These are phyloP conservation scores for Crocidura indochinensis DNA, from an alignment of 2,797 vertebrate genomes.

Conservation along the genomic window DNA sequence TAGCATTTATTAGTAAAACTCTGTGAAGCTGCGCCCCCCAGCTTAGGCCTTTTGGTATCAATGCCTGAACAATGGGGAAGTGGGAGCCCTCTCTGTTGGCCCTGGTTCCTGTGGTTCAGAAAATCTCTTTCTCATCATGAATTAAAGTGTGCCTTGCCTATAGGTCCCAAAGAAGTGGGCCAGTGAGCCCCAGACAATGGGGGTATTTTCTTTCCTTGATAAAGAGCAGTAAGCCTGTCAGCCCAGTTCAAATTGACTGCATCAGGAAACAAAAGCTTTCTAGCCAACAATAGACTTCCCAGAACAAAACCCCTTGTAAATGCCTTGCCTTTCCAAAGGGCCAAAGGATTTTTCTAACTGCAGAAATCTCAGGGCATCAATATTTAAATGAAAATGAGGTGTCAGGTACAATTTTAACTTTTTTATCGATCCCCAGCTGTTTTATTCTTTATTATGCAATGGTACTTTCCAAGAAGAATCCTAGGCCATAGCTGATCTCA, in stretches of 20 bases:
- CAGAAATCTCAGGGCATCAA: conserved; percentile 75
- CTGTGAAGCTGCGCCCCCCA: conserved; percentile 63
- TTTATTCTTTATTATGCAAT: conserved; percentile 65
- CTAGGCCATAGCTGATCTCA: conserved; percentile 69
- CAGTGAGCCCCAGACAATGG: conserved; percentile 82
- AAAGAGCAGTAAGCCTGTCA: conserved; percentile 86
- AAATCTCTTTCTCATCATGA: conserved; percentile 82
- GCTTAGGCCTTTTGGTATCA: conserved; percentile 66
- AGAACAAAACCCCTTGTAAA: conserved; percentile 84
- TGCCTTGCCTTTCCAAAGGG: conserved; percentile 73
- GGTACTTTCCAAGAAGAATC: conserved; percentile 70
- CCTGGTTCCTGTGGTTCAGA: conserved; percentile 78
- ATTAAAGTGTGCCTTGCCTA: conserved; percentile 81
- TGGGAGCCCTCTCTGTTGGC: conserved; percentile 62
- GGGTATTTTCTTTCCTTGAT: conserved; percentile 84
- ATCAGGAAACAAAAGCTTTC: conserved; percentile 82
- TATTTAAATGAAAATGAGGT: conserved; percentile 80
- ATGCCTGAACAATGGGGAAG: conserved; percentile 61
- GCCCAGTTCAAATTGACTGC: conserved; percentile 85
- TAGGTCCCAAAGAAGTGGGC: conserved; percentile 81
- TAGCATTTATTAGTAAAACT: conserved; percentile 79
- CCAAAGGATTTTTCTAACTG: conserved; percentile 81
- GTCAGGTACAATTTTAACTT: conserved; percentile 75
- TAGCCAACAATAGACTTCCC: conserved; percentile 78
- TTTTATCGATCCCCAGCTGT: conserved; percentile 73